Evolutionary conservation across 2,113 vertebrate genomes (phyloP).

Genomic region (Triplophysa dalaica): DNA sequence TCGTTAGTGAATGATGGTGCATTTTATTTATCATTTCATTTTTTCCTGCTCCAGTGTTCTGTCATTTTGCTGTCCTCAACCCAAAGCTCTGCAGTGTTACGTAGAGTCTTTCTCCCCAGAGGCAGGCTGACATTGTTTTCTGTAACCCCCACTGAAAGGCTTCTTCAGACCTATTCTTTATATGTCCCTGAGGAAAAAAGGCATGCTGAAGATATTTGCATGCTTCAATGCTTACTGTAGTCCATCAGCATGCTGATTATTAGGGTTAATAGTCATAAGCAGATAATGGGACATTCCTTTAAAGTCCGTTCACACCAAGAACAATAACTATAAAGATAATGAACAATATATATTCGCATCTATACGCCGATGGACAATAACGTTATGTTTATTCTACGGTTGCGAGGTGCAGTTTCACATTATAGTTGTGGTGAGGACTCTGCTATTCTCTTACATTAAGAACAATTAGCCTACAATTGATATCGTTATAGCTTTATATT

Average conservation of each 20-base stretch:
- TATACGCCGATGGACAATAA: too few species aligned
- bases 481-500: too few species aligned
- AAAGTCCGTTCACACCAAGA: too few species aligned
- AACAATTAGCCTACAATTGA: too few species aligned
- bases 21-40: neutral
- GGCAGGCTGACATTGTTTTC: conserved; percentile 51
- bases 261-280: neutral
- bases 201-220: conserved; percentile 1
- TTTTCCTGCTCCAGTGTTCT: conserved; percentile 14
- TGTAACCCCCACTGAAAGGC: conserved; percentile 50
- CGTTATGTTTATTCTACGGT: too few species aligned
- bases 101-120: conserved; percentile 38
- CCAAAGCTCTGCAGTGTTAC: conserved; percentile 40
- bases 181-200: conserved; percentile 26
- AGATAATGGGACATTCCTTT: neutral
- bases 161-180: conserved; percentile 43
- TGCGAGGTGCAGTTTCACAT: too few species aligned
- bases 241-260: conserved; percentile 25
- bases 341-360: too few species aligned
- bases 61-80: conserved; percentile 38
- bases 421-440: too few species aligned
- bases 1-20: neutral
- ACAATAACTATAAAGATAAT: too few species aligned
- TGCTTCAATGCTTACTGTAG: conserved; percentile 17
- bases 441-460: too few species aligned